These are phyloP conservation scores for Anoplius nigerrimus DNA, from an alignment of 2,888 invertebrate species.

Conservation along the genomic window DNA sequence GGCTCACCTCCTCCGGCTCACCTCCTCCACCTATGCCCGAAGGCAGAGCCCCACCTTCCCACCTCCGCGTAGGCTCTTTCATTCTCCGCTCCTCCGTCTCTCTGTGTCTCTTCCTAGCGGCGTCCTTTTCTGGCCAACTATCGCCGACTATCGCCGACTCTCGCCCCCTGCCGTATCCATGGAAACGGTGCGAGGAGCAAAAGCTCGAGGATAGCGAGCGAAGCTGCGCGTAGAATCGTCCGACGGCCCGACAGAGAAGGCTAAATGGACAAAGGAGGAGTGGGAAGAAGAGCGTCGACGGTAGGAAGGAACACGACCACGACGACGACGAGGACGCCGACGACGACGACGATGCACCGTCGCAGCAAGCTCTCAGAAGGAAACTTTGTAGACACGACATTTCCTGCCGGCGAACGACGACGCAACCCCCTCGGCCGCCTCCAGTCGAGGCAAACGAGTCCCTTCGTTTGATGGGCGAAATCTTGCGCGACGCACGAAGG, in stretches of 20 bases:
- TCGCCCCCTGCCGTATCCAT: slow-evolving; percentile 45
- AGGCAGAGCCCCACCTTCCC: slow-evolving; percentile 19
- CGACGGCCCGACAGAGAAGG: slow-evolving; percentile 22
- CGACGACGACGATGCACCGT: slow-evolving; percentile 23
- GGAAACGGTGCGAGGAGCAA: slow-evolving; percentile 49
- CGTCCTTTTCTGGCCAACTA: no score
- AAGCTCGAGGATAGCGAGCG: slow-evolving; percentile 39
- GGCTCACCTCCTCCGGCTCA: slow-evolving; percentile 24
- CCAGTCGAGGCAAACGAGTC: slow-evolving; percentile 10
- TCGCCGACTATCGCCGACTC: not conserved
- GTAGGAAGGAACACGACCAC: slow-evolving; percentile 10
- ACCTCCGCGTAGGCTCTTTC: slow-evolving; percentile 17
- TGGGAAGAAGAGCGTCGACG: slow-evolving; percentile 23
- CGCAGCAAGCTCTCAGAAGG: slow-evolving; percentile 41
- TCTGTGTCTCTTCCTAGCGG: no score
- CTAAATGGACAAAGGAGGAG: slow-evolving; percentile 23
- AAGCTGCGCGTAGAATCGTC: not conserved
- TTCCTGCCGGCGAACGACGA: slow-evolving; percentile 59
- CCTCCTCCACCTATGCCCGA: slow-evolving; percentile 6
- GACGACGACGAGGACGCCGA: slow-evolving; percentile 22
- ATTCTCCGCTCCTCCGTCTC: slow-evolving; percentile 9
- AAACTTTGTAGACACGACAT: slow-evolving; percentile 69
- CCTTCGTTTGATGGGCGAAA: slow-evolving; percentile 25
- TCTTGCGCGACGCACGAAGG: slow-evolving; percentile 37
- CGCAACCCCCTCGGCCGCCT: slow-evolving; percentile 16